phyloP scores from a whole-genome alignment of 2,797 vertebrate species.

The Oreochromis grahami region DNA sequence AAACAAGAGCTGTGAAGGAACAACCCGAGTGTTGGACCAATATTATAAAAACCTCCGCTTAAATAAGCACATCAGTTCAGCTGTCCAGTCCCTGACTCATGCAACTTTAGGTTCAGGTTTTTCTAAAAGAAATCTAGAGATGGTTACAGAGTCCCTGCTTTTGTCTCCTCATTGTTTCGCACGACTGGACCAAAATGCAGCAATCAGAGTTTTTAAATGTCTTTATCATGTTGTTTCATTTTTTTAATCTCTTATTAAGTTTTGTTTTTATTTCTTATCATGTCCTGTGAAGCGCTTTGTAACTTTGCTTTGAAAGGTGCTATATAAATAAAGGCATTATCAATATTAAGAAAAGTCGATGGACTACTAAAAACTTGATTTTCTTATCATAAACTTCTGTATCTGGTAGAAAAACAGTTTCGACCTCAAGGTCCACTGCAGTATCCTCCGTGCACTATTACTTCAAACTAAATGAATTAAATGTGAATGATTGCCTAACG shows the following conservation, averaged over 20 bases:
- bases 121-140: not conserved
- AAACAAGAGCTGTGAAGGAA: not conserved
- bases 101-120: not conserved
- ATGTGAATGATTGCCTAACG: not conserved
- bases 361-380: not conserved
- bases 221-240: not conserved
- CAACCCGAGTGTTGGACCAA: fast-evolving
- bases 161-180: not conserved
- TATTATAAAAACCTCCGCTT: fast-evolving
- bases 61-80: not conserved
- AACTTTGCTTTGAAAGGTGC: not conserved
- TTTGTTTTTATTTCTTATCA: not conserved
- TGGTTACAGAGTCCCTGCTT: fast-evolving
- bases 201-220: not conserved
- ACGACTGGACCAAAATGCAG: not conserved
- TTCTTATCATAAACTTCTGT: not conserved
- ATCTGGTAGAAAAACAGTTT: not conserved
- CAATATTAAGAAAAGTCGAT: fast-evolving
- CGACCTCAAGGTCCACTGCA: fast-evolving
- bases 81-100: not conserved
- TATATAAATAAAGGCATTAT: not conserved
- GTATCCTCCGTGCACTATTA: not conserved
- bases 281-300: fast-evolving
- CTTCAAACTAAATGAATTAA: not conserved
- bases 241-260: not conserved